Conservation (phyloP, 2,797 vertebrate genomes). For the Percopsis omiscomaycus region DNA sequence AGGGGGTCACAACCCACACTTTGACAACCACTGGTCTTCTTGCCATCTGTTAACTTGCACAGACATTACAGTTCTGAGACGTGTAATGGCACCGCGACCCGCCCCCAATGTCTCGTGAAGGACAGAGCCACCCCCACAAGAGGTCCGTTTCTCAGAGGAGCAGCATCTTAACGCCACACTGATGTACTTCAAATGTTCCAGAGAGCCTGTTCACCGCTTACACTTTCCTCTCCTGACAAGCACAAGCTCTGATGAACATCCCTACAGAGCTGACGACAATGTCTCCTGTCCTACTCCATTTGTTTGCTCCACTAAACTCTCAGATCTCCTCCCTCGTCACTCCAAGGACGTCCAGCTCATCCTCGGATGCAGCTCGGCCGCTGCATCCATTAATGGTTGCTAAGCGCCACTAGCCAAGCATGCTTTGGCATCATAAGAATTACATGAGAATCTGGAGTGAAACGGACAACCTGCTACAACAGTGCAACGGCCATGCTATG, state of each 20-base stretch:
- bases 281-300: conserved; percentile 39
- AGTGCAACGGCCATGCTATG: no score
- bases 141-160: not conserved
- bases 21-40: no score
- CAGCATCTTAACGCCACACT: conserved; percentile 14
- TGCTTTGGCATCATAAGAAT: conserved; percentile 51
- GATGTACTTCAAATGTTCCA: conserved; percentile 31
- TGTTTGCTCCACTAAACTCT: conserved; percentile 15
- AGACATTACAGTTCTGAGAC: no score
- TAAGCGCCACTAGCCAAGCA: conserved; percentile 52
- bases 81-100: no score
- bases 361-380: conserved; percentile 3
- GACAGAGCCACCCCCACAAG: no score
- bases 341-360: conserved; percentile 26
- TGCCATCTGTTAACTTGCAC: no score
- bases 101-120: no score
- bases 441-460: conserved; percentile 48
- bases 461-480: conserved; percentile 3
- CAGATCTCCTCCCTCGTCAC: conserved; percentile 1
- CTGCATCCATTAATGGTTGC: conserved; percentile 43
- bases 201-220: conserved; percentile 15
- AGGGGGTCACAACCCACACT: no score
- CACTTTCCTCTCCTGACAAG: conserved; percentile 38
- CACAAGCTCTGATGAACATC: conserved; percentile 24
- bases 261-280: conserved; percentile 34